These are phyloP conservation scores for Cynoglossus semilaevis DNA, from an alignment of 2,113 vertebrate species.

Conservation along the genomic window DNA sequence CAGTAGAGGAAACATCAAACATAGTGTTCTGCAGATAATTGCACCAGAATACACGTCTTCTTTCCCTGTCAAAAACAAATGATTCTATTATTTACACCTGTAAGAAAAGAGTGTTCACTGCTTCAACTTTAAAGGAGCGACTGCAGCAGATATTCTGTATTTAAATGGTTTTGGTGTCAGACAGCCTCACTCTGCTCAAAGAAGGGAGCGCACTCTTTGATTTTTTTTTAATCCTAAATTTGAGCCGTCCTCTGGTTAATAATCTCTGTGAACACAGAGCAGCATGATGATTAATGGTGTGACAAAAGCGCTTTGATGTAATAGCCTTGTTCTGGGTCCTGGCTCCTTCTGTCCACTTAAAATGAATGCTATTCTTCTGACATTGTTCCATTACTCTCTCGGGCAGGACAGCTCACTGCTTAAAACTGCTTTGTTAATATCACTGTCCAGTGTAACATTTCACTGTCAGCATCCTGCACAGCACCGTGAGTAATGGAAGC, in stretches of 20 bases:
- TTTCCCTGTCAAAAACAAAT: too few relatives aligned
- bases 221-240: neutral
- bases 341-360: conserved; percentile 12
- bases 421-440: conserved; percentile 49
- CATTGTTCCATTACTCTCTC: conserved; percentile 27
- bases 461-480: conserved; percentile 20
- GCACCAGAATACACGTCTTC: too few relatives aligned
- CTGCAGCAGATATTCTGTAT: neutral
- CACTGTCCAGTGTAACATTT: conserved; percentile 37
- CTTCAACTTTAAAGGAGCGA: neutral
- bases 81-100: neutral
- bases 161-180: too few relatives aligned
- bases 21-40: too few relatives aligned
- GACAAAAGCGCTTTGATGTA: conserved; percentile 8
- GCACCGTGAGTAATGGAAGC: conserved; percentile 54
- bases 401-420: conserved; percentile 25
- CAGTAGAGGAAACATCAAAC: too few relatives aligned
- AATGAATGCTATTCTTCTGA: conserved; percentile 3
- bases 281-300: conserved; percentile 17
- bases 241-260: neutral
- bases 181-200: neutral
- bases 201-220: neutral
- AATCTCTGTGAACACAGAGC: conserved; percentile 3
- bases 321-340: conserved; percentile 3
- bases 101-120: too few relatives aligned